Conservation (phyloP, 2,888 invertebrate genomes). For the Athripsodes cinereus region DNA sequence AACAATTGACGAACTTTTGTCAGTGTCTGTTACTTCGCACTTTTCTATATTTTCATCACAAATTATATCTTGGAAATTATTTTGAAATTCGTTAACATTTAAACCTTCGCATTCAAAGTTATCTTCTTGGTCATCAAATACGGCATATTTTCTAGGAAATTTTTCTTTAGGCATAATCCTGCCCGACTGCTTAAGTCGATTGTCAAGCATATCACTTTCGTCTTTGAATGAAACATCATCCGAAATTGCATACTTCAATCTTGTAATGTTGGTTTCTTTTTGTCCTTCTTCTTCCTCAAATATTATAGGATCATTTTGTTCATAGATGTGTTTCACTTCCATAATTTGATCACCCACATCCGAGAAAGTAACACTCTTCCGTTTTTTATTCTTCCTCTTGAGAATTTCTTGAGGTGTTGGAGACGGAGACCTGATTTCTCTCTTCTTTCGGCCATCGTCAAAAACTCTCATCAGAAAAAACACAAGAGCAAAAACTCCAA, state of each 20-base stretch:
- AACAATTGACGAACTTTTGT: too few relatives aligned
- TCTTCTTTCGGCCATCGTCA: not conserved
- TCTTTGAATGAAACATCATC: not conserved
- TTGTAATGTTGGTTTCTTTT: not conserved
- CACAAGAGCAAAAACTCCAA: slow-evolving; percentile 9
- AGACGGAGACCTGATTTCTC: slow-evolving; percentile 1
- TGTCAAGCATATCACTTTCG: not conserved
- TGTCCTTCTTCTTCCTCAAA: slow-evolving; percentile 6
- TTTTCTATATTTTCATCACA: too few relatives aligned
- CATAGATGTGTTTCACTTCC: slow-evolving; percentile 10
- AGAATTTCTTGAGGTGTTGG: slow-evolving; percentile 2
- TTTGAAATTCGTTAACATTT: not conserved
- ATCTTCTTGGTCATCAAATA: not conserved
- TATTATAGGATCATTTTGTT: slow-evolving; percentile 3
- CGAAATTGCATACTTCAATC: not conserved
- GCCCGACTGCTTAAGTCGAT: not conserved
- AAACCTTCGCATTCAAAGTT: not conserved
- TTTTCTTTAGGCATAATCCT: too few relatives aligned
- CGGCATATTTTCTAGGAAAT: not conserved
- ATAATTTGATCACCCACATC: slow-evolving; percentile 14
- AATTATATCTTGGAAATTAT: too few relatives aligned
- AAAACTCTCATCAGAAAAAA: slow-evolving; percentile 5
- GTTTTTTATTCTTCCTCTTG: slow-evolving; percentile 12
- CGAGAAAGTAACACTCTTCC: slow-evolving; percentile 24
- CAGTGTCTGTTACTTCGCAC: too few relatives aligned